phyloP scores from a whole-genome alignment of 2,888 invertebrate species.

The Cephus pulcher region DNA sequence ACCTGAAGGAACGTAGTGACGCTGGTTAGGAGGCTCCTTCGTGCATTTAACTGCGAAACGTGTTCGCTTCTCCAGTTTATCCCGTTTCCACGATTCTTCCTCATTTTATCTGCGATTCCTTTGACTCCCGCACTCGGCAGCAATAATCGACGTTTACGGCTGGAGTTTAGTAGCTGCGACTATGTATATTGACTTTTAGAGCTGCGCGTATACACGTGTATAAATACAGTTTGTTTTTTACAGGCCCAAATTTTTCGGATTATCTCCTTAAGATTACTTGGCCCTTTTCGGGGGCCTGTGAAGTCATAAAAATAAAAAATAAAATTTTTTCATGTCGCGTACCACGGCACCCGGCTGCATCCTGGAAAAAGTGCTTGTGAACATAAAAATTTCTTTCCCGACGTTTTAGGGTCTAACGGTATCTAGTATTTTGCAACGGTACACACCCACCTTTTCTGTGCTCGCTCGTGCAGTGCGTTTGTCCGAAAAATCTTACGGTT shows the following conservation, averaged over 20 bases:
- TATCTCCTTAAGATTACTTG: slow-evolving; percentile 14
- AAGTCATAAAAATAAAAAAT: slow-evolving; percentile 6
- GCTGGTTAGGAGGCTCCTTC: not conserved
- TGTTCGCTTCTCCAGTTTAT: not conserved
- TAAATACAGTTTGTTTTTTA: slow-evolving; percentile 17
- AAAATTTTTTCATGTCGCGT: not conserved
- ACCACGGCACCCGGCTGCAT: not conserved
- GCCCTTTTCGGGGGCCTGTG: not conserved
- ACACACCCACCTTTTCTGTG: slow-evolving; percentile 15
- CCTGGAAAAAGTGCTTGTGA: slow-evolving; percentile 8
- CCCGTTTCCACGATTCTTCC: not conserved
- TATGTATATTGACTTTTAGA: not conserved
- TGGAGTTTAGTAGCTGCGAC: slow-evolving; percentile 12
- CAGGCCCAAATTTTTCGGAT: slow-evolving; percentile 12
- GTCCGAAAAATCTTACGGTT: slow-evolving; percentile 34
- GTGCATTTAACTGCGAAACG: not conserved
- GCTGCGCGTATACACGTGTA: slow-evolving; percentile 12
- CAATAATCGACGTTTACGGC: slow-evolving; percentile 12
- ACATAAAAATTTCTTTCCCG: slow-evolving; percentile 25
- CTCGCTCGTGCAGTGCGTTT: slow-evolving; percentile 13
- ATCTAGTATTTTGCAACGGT: slow-evolving; percentile 29
- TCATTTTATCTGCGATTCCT: not conserved
- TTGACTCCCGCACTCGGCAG: not conserved
- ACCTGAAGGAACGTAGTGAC: not conserved
- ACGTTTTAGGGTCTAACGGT: slow-evolving; percentile 33